phyloP scores from a whole-genome alignment of 2,888 invertebrate genomes.

The Anthophora plumipes region DNA sequence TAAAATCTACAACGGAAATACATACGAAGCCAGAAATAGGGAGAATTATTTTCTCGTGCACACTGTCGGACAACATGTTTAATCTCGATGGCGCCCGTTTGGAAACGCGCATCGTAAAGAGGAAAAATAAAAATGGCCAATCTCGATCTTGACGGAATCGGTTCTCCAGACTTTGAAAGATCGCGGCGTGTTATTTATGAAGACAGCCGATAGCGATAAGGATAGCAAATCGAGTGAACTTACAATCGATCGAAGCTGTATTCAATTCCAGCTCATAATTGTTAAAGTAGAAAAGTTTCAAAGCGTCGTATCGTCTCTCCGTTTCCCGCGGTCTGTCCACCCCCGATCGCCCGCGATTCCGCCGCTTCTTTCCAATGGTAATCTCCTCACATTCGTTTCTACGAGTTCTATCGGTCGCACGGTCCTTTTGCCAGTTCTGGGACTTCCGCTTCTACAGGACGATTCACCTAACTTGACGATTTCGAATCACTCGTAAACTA shows the following conservation, averaged over 20 bases:
- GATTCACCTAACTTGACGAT: background rate
- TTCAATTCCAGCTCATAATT: conserved; percentile 82
- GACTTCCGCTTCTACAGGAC: conserved; percentile 67
- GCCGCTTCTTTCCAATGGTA: conserved; percentile 16
- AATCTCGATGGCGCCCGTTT: conserved; percentile 22
- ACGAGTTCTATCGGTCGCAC: conserved; percentile 60
- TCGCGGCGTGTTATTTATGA: conserved; percentile 77
- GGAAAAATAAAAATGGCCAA: conserved; percentile 44
- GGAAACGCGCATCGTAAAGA: background rate
- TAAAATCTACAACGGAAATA: background rate
- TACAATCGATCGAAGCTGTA: conserved; percentile 79
- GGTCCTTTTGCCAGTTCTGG: conserved; percentile 68
- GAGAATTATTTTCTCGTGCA: conserved; percentile 7
- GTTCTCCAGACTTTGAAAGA: conserved; percentile 52
- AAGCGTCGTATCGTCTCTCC: conserved; percentile 72
- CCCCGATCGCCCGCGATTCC: background rate
- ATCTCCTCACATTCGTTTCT: conserved; percentile 63
- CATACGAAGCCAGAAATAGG: background rate
- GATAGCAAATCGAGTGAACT: conserved; percentile 79
- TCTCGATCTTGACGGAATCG: conserved; percentile 53
- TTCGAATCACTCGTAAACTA: too few relatives aligned
- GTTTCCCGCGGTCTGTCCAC: conserved; percentile 19
- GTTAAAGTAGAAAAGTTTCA: conserved; percentile 81
- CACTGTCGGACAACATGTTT: conserved; percentile 20
- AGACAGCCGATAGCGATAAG: conserved; percentile 79